Conservation (phyloP, 2,113 vertebrate genomes). For the Poeciliopsis occidentalis region DNA sequence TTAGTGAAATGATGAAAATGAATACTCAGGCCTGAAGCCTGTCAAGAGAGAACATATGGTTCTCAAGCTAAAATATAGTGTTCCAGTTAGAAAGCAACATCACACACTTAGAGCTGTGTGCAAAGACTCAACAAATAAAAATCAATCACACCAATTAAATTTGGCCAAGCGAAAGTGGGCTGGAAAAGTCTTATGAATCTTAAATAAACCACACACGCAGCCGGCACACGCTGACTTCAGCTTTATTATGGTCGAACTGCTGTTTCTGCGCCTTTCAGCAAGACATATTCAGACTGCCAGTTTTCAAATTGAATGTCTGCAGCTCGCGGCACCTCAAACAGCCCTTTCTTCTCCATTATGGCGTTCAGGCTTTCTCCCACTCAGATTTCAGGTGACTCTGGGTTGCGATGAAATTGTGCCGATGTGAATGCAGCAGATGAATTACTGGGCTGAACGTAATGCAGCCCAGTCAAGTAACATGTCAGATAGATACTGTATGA, state of each 20-base stretch:
- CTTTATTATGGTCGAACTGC: constrained; percentile 22
- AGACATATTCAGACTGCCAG: constrained; percentile 39
- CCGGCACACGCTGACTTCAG: constrained; percentile 8
- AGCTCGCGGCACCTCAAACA: constrained; percentile 39
- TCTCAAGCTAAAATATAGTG: constrained; percentile 44
- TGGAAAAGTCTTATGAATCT: constrained; percentile 23
- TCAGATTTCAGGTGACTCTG: constrained; percentile 43
- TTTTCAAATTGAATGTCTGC: constrained; percentile 50
- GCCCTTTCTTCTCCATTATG: constrained; percentile 26
- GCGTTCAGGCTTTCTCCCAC: constrained; percentile 20
- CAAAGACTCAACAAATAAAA: constrained; percentile 16
- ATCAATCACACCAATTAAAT: constrained; percentile 46
- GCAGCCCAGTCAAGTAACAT: not conserved
- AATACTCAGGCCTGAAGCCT: constrained; percentile 50
- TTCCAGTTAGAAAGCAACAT: constrained; percentile 20
- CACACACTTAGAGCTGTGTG: constrained; percentile 21
- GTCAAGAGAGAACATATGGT: constrained; percentile 47
- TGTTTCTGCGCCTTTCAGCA: constrained; percentile 34
- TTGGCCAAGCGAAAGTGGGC: constrained; percentile 25
- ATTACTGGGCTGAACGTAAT: constrained; percentile 6
- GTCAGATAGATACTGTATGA: not conserved
- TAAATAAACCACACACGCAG: constrained; percentile 23
- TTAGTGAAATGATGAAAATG: constrained; percentile 63
- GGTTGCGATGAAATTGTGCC: constrained; percentile 27
- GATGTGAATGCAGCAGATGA: constrained; percentile 22